Evolutionary conservation across 1,140 invertebrate species (phyloP), one percentile per base, ranked within the genome.

Genomic region (Bombus pascuorum): DNA sequence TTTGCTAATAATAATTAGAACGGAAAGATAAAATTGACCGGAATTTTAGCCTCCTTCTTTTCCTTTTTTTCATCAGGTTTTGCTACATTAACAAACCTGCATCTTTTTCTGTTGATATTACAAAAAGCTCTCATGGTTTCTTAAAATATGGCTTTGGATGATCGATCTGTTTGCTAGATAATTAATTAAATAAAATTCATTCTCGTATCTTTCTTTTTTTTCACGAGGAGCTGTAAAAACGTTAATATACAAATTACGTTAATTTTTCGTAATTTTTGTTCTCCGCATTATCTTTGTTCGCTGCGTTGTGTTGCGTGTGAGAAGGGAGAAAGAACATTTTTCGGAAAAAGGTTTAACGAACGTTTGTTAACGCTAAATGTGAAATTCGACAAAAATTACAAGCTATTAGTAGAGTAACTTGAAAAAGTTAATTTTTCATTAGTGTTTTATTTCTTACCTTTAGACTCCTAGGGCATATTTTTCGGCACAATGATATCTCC

Each of bases 401-500:
- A 18, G 2, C 13, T n/a, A 18, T 8, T 68, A 18, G 3, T 9
- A 12, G 1, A 25, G 25, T 28, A 13, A 28, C 22, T 70, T 70
- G 1, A 34, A 22, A 42, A 37, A 18, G 47, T 28, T 62, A 12
- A 39, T 39, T 59, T 53, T 22, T 32, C 5, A 25, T 32, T 37
- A 28, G n/a, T 18, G 12, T 2, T n/a, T 47, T 66, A 22, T 78
- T 87, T 66, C 57, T 93, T 95, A 98, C 98, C 96, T 98, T 98
- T 34, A 98, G 94, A 93, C 97, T 98, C 74, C 98, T 96, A 13
- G 98, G 98, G 92, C 98, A 97, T 84, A 99, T 98, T 94, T 98
- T 98, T 87, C 97, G 96, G 93, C 96, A 97, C 42, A 98, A 96
- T 9, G 97, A 96, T 83, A 97, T 95, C 28, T 97, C 97, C 92